Conservation (phyloP, 1,140 invertebrate species). For the Saccostrea cuccullata region DNA sequence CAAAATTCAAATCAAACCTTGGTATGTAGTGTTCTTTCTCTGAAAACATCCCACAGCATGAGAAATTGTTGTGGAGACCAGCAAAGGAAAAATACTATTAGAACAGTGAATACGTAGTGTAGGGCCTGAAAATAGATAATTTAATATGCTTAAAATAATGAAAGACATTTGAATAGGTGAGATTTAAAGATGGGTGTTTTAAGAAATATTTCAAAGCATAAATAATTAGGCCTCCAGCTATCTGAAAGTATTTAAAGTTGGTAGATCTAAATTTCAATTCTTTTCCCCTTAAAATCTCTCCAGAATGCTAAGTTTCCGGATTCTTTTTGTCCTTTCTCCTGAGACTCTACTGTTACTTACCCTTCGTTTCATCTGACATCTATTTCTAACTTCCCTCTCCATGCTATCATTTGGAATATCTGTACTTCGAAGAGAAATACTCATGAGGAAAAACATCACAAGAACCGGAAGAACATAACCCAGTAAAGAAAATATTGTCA, state of each 20-base stretch:
- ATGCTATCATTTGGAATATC: background rate
- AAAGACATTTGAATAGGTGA: too few relatives aligned
- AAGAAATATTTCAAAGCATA: too few relatives aligned
- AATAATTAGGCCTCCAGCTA: too few relatives aligned
- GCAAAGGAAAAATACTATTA: slow-evolving; percentile 55
- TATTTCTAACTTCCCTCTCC: background rate
- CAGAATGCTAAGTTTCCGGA: too few relatives aligned
- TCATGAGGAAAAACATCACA: slow-evolving; percentile 48
- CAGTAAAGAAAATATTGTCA: slow-evolving; percentile 34
- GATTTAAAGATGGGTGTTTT: too few relatives aligned
- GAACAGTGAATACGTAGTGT: slow-evolving; percentile 42
- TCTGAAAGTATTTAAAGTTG: too few relatives aligned
- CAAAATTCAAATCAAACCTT: slow-evolving; percentile 4
- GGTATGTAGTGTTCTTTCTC: slow-evolving; percentile 4
- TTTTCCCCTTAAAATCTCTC: too few relatives aligned
- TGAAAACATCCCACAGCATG: slow-evolving; percentile 52
- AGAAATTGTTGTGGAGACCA: slow-evolving; percentile 55
- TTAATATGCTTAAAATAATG: too few relatives aligned
- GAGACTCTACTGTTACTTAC: too few relatives aligned
- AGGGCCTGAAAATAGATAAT: slow-evolving; percentile 38
- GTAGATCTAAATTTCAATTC: too few relatives aligned
- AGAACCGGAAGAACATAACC: slow-evolving; percentile 50
- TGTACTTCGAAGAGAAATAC: slow-evolving; percentile 8
- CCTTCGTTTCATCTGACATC: slow-evolving; percentile 6
- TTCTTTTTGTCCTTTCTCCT: too few relatives aligned